These are phyloP conservation scores for Chloroclysta siterata DNA, from an alignment of 2,888 invertebrate genomes.

Conservation along the genomic window DNA sequence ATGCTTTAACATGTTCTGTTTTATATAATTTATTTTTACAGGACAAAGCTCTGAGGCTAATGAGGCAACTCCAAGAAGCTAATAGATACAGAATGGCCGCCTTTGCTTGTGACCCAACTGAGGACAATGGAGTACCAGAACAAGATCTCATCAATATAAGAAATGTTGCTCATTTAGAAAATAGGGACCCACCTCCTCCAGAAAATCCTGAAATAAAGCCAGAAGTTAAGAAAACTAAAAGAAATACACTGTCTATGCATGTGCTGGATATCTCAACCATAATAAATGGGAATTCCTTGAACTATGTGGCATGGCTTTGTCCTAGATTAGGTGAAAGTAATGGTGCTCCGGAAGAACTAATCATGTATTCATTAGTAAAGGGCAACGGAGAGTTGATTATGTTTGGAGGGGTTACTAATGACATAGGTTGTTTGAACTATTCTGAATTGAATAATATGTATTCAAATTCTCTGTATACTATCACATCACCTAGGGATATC, in stretches of 20 bases:
- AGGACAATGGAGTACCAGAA: constrained; percentile 63
- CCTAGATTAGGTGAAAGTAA: constrained; percentile 87
- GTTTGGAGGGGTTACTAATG: constrained; percentile 97
- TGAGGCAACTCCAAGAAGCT: constrained; percentile 78
- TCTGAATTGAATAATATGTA: constrained; percentile 87
- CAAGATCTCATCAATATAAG: constrained; percentile 80
- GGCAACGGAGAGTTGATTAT: constrained; percentile 97
- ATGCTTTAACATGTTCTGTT: too few relatives aligned
- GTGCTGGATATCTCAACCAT: constrained; percentile 93
- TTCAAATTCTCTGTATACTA: constrained; percentile 91
- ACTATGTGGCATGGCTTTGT: constrained; percentile 88
- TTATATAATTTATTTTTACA: constrained; percentile 51
- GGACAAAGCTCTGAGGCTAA: constrained; percentile 80
- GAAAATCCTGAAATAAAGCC: constrained; percentile 70
- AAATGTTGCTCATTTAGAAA: constrained; percentile 76
- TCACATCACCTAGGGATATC: constrained; percentile 89
- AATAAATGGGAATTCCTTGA: constrained; percentile 86
- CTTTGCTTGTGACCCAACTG: constrained; percentile 76
- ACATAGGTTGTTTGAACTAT: constrained; percentile 86
- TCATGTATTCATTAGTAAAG: constrained; percentile 94
- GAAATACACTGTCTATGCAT: constrained; percentile 92
- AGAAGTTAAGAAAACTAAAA: constrained; percentile 84
- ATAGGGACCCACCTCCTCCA: constrained; percentile 61
- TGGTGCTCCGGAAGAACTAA: constrained; percentile 94
- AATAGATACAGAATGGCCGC: constrained; percentile 83